Evolutionary conservation across 2,888 invertebrate genomes (phyloP), one percentile per base, ranked within the genome.

Genomic region (Heliconius ethilla): DNA sequence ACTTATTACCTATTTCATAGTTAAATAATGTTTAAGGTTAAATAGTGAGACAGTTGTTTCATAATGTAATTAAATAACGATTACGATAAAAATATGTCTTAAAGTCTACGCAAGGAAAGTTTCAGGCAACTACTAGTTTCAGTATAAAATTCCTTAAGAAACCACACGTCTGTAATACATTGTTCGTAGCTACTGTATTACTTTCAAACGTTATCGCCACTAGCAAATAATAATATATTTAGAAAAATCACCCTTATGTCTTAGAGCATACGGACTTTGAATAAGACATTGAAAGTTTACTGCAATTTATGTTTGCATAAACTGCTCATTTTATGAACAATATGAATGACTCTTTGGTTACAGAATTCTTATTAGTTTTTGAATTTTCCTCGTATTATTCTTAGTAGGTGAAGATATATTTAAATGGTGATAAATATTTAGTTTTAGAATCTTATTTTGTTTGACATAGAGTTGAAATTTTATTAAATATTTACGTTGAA

Each of bases 251-350:
- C 4, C 55, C 63, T 70, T 76, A 76, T 70, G 4, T 25, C 18
- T 59, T n/a, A 55, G 59, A 59, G 9, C 15, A 72, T 37, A 72
- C 25, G 33, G 29, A 59, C 59, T 59, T n/a, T n/a, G 33, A 72
- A 59, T 72, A 59, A 59, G n/a, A 59, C 37, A 59, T 59, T 33
- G 72, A 37, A 72, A 72, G n/a, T 70, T 70, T 72, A 25, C 15
- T 72, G 63, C 59, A 75, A 75, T 77, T 79, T 77, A 77, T 77
- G 77, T 72, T 72, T 77, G 69, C 79, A 79, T 79, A 79, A 76
- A 79, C 59, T 75, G 72, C 67, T 77, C 29, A 67, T n/a, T 79
- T 79, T 79, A 77, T 77, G 51, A 66, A 72, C 70, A 65, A 77
- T 70, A 70, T 29, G 70, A 74, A 70, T 29, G 70, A 74, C 29